phyloP scores from a whole-genome alignment of 92 coral and sea anemone genomes.

The Umimayanthus chanpuru region DNA sequence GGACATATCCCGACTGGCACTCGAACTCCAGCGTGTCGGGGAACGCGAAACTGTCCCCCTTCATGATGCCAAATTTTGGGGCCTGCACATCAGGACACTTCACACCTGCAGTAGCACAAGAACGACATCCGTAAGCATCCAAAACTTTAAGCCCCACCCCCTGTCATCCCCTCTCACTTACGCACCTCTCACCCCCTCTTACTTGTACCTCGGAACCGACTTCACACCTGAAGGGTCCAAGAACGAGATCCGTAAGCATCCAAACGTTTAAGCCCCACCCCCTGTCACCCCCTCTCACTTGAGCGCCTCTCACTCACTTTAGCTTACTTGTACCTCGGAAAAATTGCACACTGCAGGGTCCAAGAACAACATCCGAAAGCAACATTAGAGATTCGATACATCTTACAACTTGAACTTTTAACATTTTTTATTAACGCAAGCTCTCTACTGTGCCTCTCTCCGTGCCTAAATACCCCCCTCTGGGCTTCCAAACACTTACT shows the following conservation, averaged over 20 bases:
- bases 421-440: no score
- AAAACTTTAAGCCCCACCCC: no score
- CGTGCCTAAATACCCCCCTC: no score
- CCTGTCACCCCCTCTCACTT: no score
- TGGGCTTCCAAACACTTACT: no score
- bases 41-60: conserved; percentile 80
- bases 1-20: conserved; percentile 79
- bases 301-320: no score
- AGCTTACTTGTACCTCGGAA: conserved; percentile 45
- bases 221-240: conserved; percentile 64
- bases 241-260: background rate
- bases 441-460: no score
- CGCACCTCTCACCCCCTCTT: no score
- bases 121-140: background rate
- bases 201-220: conserved; percentile 63
- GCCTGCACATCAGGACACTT: conserved; percentile 69
- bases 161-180: no score
- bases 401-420: no score
- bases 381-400: no score
- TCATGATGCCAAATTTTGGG: conserved; percentile 82
- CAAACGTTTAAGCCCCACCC: no score
- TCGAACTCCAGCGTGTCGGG: conserved; percentile 80
- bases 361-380: background rate
- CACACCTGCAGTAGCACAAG: conserved; percentile 58
- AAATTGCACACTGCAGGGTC: conserved; percentile 71